Conservation (phyloP, 92 coral and sea anemone species). For the Parazoanthus swiftii region DNA sequence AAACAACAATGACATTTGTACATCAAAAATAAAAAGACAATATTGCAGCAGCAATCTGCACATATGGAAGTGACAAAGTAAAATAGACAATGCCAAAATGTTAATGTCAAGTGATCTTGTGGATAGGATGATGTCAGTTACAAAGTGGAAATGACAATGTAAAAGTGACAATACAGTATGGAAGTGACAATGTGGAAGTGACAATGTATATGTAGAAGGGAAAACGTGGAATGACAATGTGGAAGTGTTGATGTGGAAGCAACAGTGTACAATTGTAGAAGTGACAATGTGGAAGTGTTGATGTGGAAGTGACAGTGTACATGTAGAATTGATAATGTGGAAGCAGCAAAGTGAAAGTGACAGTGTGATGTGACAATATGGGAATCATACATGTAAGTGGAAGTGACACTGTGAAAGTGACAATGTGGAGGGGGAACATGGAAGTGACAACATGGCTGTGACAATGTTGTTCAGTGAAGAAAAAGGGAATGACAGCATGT, state of each 20-base stretch:
- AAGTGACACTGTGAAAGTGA: too few relatives aligned
- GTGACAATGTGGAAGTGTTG: background rate
- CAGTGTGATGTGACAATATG: too few relatives aligned
- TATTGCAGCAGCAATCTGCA: background rate
- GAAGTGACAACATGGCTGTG: too few relatives aligned
- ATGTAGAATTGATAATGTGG: background rate
- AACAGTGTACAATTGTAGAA: background rate
- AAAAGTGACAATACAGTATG: background rate
- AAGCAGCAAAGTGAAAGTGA: background rate
- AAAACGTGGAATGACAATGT: background rate
- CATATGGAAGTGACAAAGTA: too few relatives aligned
- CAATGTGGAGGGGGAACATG: too few relatives aligned
- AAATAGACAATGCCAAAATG: background rate
- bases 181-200: background rate
- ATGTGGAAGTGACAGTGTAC: background rate
- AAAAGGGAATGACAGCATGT: too few relatives aligned
- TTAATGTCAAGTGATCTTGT: background rate
- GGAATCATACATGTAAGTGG: too few relatives aligned
- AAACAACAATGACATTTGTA: too few relatives aligned
- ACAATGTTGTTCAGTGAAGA: too few relatives aligned
- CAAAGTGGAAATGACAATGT: background rate
- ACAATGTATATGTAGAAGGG: background rate
- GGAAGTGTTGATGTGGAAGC: background rate
- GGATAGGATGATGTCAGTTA: background rate
- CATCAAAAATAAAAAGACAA: background rate